phyloP scores from a whole-genome alignment of 2,113 vertebrate genomes.

The Colaptes auratus region DNA sequence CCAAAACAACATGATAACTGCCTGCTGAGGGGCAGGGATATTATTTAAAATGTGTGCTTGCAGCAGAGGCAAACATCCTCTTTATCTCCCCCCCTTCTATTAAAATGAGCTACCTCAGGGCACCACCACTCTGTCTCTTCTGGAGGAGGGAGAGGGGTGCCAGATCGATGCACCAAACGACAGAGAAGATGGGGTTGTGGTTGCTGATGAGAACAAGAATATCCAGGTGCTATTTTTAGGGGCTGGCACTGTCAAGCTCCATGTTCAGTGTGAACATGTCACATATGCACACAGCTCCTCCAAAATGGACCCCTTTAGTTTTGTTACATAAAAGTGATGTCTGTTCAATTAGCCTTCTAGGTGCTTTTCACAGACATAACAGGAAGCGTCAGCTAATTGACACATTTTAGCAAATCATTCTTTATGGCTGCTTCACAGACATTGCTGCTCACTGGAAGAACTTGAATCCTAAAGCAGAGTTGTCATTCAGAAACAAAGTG shows the following conservation, averaged over 20 bases:
- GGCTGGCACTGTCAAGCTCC: slow-evolving; percentile 51
- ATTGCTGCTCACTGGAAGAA: not conserved
- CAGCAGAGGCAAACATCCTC: slow-evolving; percentile 55
- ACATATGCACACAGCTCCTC: slow-evolving; percentile 58
- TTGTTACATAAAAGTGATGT: not conserved
- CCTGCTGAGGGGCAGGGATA: slow-evolving; percentile 68
- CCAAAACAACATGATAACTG: slow-evolving; percentile 83
- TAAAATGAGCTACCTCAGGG: slow-evolving; percentile 12
- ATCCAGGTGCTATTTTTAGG: slow-evolving; percentile 78
- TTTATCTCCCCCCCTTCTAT: slow-evolving; percentile 51
- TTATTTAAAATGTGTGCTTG: slow-evolving; percentile 59
- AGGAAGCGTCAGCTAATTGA: not conserved
- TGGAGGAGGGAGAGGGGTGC: not conserved
- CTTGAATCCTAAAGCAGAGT: not conserved
- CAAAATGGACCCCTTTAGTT: slow-evolving; percentile 32
- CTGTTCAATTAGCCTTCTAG: not conserved
- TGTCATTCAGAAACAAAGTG: not conserved
- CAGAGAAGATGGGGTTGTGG: not conserved
- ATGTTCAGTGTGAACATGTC: slow-evolving; percentile 62
- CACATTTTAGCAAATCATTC: not conserved
- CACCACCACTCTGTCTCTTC: not conserved
- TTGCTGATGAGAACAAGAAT: slow-evolving; percentile 70
- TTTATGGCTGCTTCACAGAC: not conserved
- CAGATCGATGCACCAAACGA: slow-evolving; percentile 21
- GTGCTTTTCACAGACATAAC: not conserved